phyloP scores from a whole-genome alignment of 2,113 vertebrate genomes.

The Ammodytes dubius region DNA sequence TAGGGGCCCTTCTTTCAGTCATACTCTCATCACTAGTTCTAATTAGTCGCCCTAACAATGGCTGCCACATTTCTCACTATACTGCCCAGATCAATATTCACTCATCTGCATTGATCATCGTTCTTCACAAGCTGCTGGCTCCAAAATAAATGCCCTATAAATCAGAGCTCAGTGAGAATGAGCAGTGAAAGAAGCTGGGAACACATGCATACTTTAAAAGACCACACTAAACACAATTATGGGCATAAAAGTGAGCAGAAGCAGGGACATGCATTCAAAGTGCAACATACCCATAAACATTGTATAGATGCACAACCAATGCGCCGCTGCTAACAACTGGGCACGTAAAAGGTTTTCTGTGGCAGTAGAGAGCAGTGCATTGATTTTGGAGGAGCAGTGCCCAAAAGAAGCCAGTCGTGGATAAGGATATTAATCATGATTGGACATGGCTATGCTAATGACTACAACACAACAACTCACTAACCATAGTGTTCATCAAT shows the following conservation, averaged over 20 bases:
- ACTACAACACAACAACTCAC: conserved; percentile 47
- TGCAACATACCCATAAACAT: neutral
- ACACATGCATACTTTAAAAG: neutral
- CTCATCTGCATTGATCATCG: conserved; percentile 69
- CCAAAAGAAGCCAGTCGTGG: conserved; percentile 66
- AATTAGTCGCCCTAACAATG: conserved; percentile 64
- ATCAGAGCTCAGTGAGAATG: conserved; percentile 20
- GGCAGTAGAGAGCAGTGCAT: conserved; percentile 56
- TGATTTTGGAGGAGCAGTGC: conserved; percentile 57
- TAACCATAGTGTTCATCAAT: conserved; percentile 32
- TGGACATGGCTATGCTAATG: conserved; percentile 62
- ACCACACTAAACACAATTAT: neutral
- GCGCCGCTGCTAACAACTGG: conserved; percentile 18
- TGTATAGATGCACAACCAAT: neutral
- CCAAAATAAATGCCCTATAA: conserved; percentile 40
- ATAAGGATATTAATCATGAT: conserved; percentile 65
- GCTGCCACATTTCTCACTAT: conserved; percentile 29
- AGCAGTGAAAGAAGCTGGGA: neutral
- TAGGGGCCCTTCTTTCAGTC: conserved; percentile 28
- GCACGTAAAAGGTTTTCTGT: conserved; percentile 15
- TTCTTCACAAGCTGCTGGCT: conserved; percentile 56
- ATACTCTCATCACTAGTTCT: conserved; percentile 36
- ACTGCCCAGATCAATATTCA: conserved; percentile 56
- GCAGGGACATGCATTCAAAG: neutral
- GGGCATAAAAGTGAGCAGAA: neutral